Evolutionary conservation across 2,113 vertebrate species (phyloP).

Genomic region (Pantherophis guttatus): DNA sequence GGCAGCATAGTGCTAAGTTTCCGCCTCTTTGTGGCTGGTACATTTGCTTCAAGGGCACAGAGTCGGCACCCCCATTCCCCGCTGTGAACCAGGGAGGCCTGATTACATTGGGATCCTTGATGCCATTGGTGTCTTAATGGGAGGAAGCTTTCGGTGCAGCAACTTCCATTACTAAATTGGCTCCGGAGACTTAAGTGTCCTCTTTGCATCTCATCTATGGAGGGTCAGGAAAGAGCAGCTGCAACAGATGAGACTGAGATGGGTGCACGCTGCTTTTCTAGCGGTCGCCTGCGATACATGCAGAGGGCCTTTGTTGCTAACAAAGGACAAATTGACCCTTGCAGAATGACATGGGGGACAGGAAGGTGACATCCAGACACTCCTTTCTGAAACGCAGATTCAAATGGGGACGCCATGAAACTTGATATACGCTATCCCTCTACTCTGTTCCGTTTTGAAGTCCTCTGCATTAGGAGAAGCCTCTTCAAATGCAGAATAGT

Average conservation of each 20-base stretch:
- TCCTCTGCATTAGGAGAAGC: neutral
- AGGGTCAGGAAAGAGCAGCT: neutral
- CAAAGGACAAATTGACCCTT: neutral
- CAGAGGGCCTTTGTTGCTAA: neutral
- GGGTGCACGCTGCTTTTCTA: neutral
- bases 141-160: neutral
- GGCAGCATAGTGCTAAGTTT: neutral
- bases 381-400: neutral
- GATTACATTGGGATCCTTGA: neutral
- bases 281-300: neutral
- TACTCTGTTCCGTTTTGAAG: neutral
- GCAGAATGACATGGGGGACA: neutral
- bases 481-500: neutral
- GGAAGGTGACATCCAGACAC: neutral
- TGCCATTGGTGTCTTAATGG: neutral
- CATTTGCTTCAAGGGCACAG: neutral
- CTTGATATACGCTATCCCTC: neutral
- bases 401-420: neutral
- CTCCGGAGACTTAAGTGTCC: neutral
- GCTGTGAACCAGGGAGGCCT: neutral
- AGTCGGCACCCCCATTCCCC: neutral
- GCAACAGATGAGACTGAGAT: neutral
- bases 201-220: neutral
- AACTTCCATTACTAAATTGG: neutral
- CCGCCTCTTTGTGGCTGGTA: neutral